These are phyloP conservation scores for Alouatta palliata DNA, from an alignment of 2,113 vertebrate species.

Conservation along the genomic window DNA sequence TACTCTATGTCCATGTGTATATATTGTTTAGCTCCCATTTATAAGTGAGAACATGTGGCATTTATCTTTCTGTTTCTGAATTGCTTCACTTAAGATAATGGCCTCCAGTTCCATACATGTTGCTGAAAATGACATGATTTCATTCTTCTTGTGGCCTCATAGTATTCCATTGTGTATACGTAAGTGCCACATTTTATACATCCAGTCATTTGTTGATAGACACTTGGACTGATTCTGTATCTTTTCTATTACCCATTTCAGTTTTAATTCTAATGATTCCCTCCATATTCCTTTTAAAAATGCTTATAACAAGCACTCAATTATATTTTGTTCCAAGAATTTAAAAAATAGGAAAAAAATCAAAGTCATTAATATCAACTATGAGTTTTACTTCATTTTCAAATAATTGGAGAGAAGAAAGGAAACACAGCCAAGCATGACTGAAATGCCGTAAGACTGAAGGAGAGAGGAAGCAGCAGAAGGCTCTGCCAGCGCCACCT, in stretches of 20 bases:
- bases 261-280: conserved; percentile 10
- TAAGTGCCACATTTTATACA: too few relatives aligned
- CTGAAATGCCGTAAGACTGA: neutral
- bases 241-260: neutral
- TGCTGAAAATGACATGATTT: too few relatives aligned
- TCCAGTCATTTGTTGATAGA: too few relatives aligned
- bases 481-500: accelerated
- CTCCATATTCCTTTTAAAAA: neutral
- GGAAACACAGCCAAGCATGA: neutral
- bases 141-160: too few relatives aligned
- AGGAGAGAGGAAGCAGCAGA: neutral
- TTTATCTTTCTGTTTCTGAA: too few relatives aligned
- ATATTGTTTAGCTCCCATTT: too few relatives aligned
- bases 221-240: too few relatives aligned
- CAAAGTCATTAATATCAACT: neutral
- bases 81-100: too few relatives aligned
- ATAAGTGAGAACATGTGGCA: too few relatives aligned
- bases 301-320: neutral
- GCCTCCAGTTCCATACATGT: too few relatives aligned
- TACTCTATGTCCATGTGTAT: too few relatives aligned
- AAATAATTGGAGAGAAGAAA: neutral
- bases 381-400: neutral
- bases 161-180: too few relatives aligned
- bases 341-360: neutral
- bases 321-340: neutral